These are phyloP conservation scores for Cyaniris semiargus DNA, from an alignment of 2,888 invertebrate genomes.

Conservation along the genomic window DNA sequence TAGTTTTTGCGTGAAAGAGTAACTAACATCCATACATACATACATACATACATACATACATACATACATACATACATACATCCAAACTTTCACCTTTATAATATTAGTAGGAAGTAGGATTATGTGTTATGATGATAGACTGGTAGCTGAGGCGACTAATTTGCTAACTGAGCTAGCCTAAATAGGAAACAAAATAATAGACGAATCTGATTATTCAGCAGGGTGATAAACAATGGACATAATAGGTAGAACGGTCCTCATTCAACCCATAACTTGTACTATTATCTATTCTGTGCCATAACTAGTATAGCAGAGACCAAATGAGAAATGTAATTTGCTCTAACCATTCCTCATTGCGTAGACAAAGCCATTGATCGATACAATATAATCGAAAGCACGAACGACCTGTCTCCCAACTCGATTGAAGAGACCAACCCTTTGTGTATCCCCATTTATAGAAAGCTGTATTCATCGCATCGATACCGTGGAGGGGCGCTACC, in stretches of 20 bases:
- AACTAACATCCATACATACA: no score
- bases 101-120: no score
- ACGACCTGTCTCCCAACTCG: constrained; percentile 76
- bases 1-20: no score
- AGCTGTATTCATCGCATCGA: constrained; percentile 66
- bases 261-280: constrained; percentile 41
- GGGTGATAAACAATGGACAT: constrained; percentile 23
- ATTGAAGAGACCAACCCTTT: constrained; percentile 80
- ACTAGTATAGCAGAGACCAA: constrained; percentile 50
- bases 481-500: constrained; percentile 78
- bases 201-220: constrained; percentile 24
- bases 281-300: no score
- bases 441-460: constrained; percentile 77
- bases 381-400: constrained; percentile 76
- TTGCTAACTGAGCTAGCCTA: background rate
- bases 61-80: no score
- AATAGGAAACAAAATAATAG: background rate
- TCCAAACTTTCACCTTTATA: no score
- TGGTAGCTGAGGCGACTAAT: background rate
- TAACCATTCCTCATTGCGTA: constrained; percentile 74
- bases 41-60: no score
- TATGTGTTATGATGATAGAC: no score
- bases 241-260: constrained; percentile 33
- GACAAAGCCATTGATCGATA: constrained; percentile 76
- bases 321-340: constrained; percentile 78